Conservation (phyloP, 2,888 invertebrate genomes). For the Lasioglossum oenotherae region DNA sequence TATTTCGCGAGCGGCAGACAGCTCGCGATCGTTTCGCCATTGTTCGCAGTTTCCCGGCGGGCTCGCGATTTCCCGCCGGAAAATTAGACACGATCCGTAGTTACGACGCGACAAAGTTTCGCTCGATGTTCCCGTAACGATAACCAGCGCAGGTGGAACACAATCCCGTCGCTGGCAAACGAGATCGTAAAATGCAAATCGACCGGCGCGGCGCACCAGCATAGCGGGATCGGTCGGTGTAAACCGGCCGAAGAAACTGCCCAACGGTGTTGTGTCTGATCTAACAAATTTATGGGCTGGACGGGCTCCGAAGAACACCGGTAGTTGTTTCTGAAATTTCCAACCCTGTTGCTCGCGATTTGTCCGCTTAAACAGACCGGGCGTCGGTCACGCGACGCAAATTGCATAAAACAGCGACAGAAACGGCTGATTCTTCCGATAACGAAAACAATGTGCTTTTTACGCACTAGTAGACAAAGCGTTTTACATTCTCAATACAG, state of each 20-base stretch:
- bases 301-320: not conserved
- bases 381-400: not conserved
- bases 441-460: too few species aligned
- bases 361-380: not conserved
- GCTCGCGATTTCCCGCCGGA: slow-evolving; percentile 34
- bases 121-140: slow-evolving; percentile 30
- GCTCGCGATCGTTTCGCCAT: not conserved
- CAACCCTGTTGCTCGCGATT: not conserved
- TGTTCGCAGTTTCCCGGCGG: not conserved
- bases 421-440: too few species aligned
- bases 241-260: slow-evolving; percentile 1
- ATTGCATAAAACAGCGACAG: not conserved
- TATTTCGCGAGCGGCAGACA: not conserved
- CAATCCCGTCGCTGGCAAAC: slow-evolving; percentile 47
- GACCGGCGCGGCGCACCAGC: slow-evolving; percentile 20
- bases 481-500: too few species aligned
- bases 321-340: not conserved
- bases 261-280: not conserved
- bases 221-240: slow-evolving; percentile 1
- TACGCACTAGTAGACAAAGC: too few species aligned
- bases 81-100: slow-evolving; percentile 36
- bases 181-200: slow-evolving; percentile 69
- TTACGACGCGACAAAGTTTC: slow-evolving; percentile 33
- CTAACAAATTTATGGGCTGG: not conserved
- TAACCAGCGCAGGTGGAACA: slow-evolving; percentile 30